Evolutionary conservation across 2,888 invertebrate genomes (phyloP), one percentile per base, ranked within the genome.

Genomic region (Drosophila leonis): DNA sequence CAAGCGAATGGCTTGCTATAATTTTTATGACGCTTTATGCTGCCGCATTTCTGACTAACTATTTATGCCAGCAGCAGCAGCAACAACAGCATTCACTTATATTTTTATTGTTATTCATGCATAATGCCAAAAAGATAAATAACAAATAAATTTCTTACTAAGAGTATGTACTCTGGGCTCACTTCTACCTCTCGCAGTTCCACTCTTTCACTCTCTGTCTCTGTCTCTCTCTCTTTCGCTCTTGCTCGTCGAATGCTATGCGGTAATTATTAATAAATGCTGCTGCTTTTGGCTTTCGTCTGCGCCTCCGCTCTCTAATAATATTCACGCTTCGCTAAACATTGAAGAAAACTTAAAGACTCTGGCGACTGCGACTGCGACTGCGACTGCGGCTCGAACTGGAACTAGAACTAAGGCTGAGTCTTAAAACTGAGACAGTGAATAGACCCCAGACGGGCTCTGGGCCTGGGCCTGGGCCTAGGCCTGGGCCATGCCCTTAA

Each of bases 91-190:
- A 78, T 69, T 78, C 78, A 79, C 78, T 79, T 79, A 79, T 79
- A 79, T 75, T 83, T 86, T 86, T 86, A 84, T 84, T 84, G 87
- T 83, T 83, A 87, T 84, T 84, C 84, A 84, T 84, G 84, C 84
- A 84, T 84, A 84, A 84, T 84, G 84, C 80, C 84, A 87, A 84
- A 84, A 87, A 87, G 82, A 87, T 87, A 84, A 84, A 84, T 84
- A 84, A 84, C 87, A 84, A 84, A 84, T 84, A 84, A 80, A 84
- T 87, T 87, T 87, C 75, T 57, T 72, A 77, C 79, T 61, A 75
- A 59, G 69, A 62, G 62, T 66, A 60, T 59, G 39, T 66, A 60
- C 59, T 20, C 49, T 46, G 54, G 65, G 66, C 54, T 41, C 51
- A 72, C 44, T 62, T 60, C 35, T 54, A 62, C 46, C 46, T 51